Percentiles rank a stretch among this genome's conserved stretches.
Conservation (phyloP, 2,113 vertebrate species). For the Marmota flaviventris region DNA sequence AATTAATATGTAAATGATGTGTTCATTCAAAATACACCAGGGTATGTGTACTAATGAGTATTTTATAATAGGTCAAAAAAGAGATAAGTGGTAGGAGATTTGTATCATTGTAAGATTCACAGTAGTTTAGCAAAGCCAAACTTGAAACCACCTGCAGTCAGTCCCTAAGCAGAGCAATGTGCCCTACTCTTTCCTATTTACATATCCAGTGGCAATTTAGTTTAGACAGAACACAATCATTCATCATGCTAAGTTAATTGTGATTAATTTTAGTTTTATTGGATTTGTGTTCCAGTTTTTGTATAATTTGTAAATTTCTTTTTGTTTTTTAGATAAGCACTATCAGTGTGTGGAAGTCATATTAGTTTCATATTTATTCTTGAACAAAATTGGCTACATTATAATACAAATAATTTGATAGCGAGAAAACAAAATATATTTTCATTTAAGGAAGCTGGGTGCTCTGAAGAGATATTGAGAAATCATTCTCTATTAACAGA, state of each 20-base stretch:
- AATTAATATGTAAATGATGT: slow-evolving; percentile 52
- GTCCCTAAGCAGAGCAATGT: neutral
- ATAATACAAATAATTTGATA: neutral
- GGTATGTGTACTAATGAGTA: neutral
- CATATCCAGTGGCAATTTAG: neutral
- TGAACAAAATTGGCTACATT: neutral
- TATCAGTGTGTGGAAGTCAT: neutral
- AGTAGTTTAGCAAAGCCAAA: neutral
- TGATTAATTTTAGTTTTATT: slow-evolving; percentile 43
- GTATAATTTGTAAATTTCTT: neutral
- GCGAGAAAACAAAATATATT: neutral
- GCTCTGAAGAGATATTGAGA: neutral
- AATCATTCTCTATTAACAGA: neutral
- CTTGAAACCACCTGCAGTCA: slow-evolving; percentile 14
- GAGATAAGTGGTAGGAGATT: neutral
- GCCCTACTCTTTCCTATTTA: neutral
- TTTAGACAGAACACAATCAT: slow-evolving; percentile 19
- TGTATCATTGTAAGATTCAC: neutral
- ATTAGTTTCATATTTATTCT: neutral
- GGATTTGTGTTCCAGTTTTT: neutral
- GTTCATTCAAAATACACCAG: neutral
- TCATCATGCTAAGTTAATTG: slow-evolving; percentile 56
- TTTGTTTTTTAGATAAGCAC: neutral
- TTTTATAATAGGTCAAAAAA: slow-evolving; percentile 31
- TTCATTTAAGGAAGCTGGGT: neutral